Evolutionary conservation across 2,797 vertebrate genomes (phyloP), one percentile per base, ranked within the genome.

Genomic region (Brotula barbata): DNA sequence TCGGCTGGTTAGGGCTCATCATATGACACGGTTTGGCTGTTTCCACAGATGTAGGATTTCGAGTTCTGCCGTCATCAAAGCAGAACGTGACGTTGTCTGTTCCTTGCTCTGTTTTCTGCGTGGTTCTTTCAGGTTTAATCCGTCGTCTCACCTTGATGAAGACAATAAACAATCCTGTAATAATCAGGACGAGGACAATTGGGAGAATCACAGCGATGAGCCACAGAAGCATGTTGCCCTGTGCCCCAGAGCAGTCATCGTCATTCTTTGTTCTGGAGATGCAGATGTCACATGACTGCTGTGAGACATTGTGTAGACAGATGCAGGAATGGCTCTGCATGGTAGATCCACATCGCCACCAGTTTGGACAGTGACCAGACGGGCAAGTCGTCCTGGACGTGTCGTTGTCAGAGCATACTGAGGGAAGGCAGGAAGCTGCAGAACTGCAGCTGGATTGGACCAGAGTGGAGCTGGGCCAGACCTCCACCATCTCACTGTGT

Each of bases 231-330:
- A 5, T 1, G 0, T 48, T 54, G 51, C 49, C 47, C 34, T 58
- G 64, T 0, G 11, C 50, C 19, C 71, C 74, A 17, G 75, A 51
- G 71, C 90, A 92, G 16, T 23, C 17, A 25, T 60, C 57, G 5
- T 1, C 54, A n/a, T 60, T 58, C 6, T 65, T 59, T 15, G 41
- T 10, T 0, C 51, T 9, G 15, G 75, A 78, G 39, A 54, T 21
- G 57, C 91, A 92, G 7, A 82, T 23, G 14, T 88, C 87, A 63
- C 92, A 93, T 4, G 20, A 15, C n/a, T 75, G 52, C 21, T 68
- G 49, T 0, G 88, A 87, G 50, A 73, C 47, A 15, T 91, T 89
- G 7, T 71, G 75, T 19, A 87, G 69, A 85, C 92, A 93, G 44
- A 85, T 41, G 52, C 92, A 93, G 63, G 81, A 83, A 9, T 19